phyloP scores from a whole-genome alignment of 2,888 invertebrate species.

The Parelbella ahira region DNA sequence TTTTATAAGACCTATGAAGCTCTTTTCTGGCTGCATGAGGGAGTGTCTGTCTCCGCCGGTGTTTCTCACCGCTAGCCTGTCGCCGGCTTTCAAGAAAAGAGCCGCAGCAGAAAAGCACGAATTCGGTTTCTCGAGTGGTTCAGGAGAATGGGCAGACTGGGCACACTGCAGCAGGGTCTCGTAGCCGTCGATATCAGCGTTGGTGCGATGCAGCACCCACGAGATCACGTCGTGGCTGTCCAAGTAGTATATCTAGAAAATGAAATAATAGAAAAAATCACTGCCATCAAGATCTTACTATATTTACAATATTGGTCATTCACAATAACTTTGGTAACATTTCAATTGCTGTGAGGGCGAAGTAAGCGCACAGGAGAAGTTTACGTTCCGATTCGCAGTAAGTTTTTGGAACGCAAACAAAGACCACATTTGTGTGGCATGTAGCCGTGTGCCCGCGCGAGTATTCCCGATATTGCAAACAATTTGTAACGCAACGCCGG shows the following conservation, averaged over 20 bases:
- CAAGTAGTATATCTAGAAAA: slow-evolving; percentile 85
- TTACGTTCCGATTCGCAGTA: too few relatives aligned
- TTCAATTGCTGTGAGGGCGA: too few relatives aligned
- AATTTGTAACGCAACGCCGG: too few relatives aligned
- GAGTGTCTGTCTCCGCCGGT: slow-evolving; percentile 84
- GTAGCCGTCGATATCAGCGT: slow-evolving; percentile 70
- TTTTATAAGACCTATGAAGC: slow-evolving; percentile 91
- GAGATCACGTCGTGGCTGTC: slow-evolving; percentile 89
- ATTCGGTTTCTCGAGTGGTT: slow-evolving; percentile 82
- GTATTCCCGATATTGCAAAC: too few relatives aligned
- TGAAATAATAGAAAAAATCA: not conserved
- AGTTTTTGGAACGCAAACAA: too few relatives aligned
- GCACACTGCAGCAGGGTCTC: slow-evolving; percentile 87
- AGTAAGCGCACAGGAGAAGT: too few relatives aligned
- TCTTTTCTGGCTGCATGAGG: slow-evolving; percentile 87
- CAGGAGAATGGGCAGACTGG: slow-evolving; percentile 81
- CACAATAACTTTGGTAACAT: too few relatives aligned
- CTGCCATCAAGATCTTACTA: too few relatives aligned
- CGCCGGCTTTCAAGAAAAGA: slow-evolving; percentile 82
- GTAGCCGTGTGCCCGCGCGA: too few relatives aligned
- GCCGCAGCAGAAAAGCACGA: slow-evolving; percentile 88
- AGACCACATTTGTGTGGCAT: too few relatives aligned
- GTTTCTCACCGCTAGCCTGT: slow-evolving; percentile 85
- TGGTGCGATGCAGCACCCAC: slow-evolving; percentile 84
- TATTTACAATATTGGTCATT: too few relatives aligned